Evolutionary conservation across 2,888 invertebrate genomes (phyloP), one percentile per base, ranked within the genome.

Genomic region (Macrosoma leucophasiata): DNA sequence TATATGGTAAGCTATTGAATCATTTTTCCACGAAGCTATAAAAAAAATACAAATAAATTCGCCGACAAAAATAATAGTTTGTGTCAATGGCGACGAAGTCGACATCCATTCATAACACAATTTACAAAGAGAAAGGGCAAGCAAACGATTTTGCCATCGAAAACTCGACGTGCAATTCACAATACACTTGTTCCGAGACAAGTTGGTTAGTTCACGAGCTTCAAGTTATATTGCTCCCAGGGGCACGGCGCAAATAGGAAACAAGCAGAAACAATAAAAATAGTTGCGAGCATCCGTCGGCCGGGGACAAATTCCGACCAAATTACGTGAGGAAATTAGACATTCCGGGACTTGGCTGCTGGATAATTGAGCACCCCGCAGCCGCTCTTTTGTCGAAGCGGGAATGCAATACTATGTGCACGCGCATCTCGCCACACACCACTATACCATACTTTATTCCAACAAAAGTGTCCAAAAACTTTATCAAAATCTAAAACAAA

Each of bases 271-370:
- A 77, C 73, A 55, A 81, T 81, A 81, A 84, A 84, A 84, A 84
- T 82, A 78, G 79, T 78, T 79, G 63, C 61, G 52, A 62, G 60
- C 70, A 64, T 69, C 72, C 70, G 71, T 65, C 68, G 66, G 65
- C 70, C 62, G 54, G 71, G 75, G 76, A 75, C 72, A 59, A 69
- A 82, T 81, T 78, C 78, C 78, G 58, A 57, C 64, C 69, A 70
- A 79, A 82, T 82, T 78, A 82, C 82, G 84, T 82, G 82, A 78
- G 76, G 75, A 81, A 81, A 81, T 82, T 78, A 81, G 72, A 78
- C 78, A 81, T 82, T 82, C 82, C 79, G 55, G 75, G 64, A 71
- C 74, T 78, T 73, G 69, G 70, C 64, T 58, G 60, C 62, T 58
- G 66, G 66, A 71, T 81, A 77, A 77, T 77, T 75, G 74, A 67